Conservation (phyloP, 2,797 vertebrate genomes). For the Caiman crocodilus region DNA sequence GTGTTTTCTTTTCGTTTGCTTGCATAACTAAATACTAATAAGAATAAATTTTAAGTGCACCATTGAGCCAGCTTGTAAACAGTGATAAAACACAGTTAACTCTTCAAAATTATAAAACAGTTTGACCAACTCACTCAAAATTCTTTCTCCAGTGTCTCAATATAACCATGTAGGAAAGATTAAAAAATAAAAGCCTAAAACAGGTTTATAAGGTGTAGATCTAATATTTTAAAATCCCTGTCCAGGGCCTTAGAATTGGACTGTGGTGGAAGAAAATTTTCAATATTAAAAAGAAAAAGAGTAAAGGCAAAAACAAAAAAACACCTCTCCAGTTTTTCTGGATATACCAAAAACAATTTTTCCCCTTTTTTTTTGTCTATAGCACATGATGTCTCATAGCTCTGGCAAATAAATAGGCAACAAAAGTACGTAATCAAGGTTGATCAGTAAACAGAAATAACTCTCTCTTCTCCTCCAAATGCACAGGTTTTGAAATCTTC, state of each 20-base stretch:
- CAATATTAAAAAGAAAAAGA: not conserved
- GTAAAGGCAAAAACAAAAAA: not conserved
- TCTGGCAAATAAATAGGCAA: not conserved
- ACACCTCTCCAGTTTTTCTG: not conserved
- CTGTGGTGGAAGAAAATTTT: not conserved
- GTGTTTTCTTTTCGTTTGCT: constrained; percentile 30
- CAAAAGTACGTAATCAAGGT: not conserved
- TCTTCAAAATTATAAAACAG: constrained; percentile 19
- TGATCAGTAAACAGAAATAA: not conserved
- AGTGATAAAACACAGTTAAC: not conserved
- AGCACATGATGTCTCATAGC: not conserved
- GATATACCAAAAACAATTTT: not conserved
- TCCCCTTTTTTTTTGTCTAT: not conserved
- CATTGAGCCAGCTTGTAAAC: not conserved
- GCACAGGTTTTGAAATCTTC: not conserved
- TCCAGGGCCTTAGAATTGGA: not conserved
- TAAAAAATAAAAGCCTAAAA: constrained; percentile 9
- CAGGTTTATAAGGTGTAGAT: not conserved
- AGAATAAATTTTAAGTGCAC: not conserved
- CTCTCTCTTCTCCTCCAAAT: too few species aligned
- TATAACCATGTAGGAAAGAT: not conserved
- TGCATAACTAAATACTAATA: constrained; percentile 34
- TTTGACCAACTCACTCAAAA: not conserved
- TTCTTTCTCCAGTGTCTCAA: not conserved
- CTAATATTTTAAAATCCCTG: not conserved